Conservation (phyloP, 92 coral and sea anemone genomes). For the Palythoa grandis region DNA sequence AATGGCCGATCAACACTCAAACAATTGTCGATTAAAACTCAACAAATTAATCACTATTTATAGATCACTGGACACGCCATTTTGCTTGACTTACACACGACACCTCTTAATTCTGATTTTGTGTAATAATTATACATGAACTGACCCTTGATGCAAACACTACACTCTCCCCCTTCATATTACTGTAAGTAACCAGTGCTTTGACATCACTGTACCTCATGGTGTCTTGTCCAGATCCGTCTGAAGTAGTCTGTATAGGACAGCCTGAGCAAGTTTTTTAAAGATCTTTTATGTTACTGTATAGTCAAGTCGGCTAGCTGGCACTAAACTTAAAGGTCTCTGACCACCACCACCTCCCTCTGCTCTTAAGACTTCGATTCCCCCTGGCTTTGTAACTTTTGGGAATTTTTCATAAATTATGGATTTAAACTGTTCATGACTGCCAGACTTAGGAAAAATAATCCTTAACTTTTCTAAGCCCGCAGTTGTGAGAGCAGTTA, state of each 20-base stretch:
- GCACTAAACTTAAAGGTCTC: conserved; percentile 26
- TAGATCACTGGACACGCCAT: too few relatives aligned
- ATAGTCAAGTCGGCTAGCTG: conserved; percentile 58
- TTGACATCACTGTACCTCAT: too few relatives aligned
- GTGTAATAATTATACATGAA: too few relatives aligned
- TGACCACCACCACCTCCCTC: conserved; percentile 66
- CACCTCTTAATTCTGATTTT: too few relatives aligned
- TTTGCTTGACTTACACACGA: neutral
- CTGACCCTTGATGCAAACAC: neutral
- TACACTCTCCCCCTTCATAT: too few relatives aligned
- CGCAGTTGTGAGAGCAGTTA: neutral
- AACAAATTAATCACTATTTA: neutral
- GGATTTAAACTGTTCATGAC: neutral
- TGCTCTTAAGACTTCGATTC: conserved; percentile 59
- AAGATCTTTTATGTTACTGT: conserved; percentile 45
- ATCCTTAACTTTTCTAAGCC: neutral
- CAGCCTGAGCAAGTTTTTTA: conserved; percentile 60
- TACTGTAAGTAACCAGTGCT: too few relatives aligned
- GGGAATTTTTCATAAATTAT: conserved; percentile 1
- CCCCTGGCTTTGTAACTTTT: neutral
- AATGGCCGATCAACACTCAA: neutral
- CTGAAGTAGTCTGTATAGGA: conserved; percentile 62
- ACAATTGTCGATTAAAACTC: neutral
- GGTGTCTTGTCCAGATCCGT: conserved; percentile 53
- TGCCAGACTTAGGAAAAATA: conserved; percentile 7